Base-by-base conservation (phyloP, 92 coral and sea anemone genomes). In the Metridium senile region DNA sequence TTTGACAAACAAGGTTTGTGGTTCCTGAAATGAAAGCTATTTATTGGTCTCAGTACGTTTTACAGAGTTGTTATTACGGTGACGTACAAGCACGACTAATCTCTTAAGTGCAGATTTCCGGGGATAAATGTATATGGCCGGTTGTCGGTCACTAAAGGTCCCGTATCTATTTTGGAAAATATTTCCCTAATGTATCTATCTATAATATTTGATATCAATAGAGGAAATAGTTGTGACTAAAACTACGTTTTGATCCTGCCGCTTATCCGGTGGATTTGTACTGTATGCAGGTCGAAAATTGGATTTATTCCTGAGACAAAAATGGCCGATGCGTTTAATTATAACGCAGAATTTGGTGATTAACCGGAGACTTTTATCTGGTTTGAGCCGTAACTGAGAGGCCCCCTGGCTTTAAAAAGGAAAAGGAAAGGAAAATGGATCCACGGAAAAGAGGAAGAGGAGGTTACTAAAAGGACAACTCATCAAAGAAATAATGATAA, bases 71-170 rank as follows among this genome's bases (percentile, higher is more conserved):
- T 21, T 21, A 58, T 58, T 58, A 31, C 3, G 26, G 45, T 63
- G 69, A 63, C 69, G 69, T 30, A 30, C 8, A 29, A 28, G 27
- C 43, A 63, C 1, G 26, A 31, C 31, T 63, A 63, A 63, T 63
- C 69, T 29, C 21, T 7, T 63, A 63, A 63, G 69, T 3, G 69
- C 69, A 63, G 69, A 63, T 63, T 63, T 63, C 69, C 69, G 69
- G 26, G 21, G 26, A 28, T 54, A 54, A 54, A 9, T 9, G 25
- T 9, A 63, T 4, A 9, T 2, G 22, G n/a, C 0, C 8, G 26
- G 1, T 28, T 8, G 11, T 18, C 21, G 69, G 69, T 9, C 43
- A 63, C 69, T 7, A 13, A 63, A 63, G 69, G 69, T 63, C 69
- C 31, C 45, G 33, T 16, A 39, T 1, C 65, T 59, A 59, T 9